These are phyloP conservation scores for Patagioenas fasciata DNA, from an alignment of 2,113 vertebrate species.

Conservation along the genomic window DNA sequence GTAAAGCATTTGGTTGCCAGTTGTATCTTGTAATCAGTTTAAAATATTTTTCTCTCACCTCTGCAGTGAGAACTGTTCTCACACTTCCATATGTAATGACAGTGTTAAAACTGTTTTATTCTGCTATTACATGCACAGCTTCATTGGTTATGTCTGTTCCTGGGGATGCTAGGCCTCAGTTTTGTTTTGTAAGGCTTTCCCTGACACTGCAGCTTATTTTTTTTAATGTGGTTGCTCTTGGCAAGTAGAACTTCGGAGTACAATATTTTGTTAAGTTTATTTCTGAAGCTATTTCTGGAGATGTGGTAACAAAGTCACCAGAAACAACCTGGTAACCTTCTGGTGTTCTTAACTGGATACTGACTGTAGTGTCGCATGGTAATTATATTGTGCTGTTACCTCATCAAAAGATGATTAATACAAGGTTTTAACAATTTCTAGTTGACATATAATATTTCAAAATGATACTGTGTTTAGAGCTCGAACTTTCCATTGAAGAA, in stretches of 20 bases:
- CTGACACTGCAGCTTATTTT: neutral
- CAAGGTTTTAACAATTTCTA: neutral
- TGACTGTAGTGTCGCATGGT: neutral
- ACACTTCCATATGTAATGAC: neutral
- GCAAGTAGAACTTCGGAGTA: neutral
- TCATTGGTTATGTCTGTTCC: neutral
- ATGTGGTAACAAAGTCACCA: neutral
- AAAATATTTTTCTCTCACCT: neutral
- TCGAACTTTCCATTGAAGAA: neutral
- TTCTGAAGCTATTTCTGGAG: neutral
- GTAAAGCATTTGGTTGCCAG: neutral
- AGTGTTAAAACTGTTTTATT: neutral
- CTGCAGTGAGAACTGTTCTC: neutral
- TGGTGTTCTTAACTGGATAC: neutral
- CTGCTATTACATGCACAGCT: neutral
- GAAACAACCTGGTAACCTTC: neutral
- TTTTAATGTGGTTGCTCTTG: neutral
- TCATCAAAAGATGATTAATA: neutral
- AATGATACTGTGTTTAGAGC: neutral
- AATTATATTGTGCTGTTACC: neutral
- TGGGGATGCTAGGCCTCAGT: neutral
- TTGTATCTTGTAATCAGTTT: neutral
- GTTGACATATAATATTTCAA: neutral
- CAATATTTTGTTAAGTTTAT: neutral
- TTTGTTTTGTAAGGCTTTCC: neutral